These are phyloP conservation scores for Phaonia tiefii DNA, from an alignment of 2,888 invertebrate genomes.

Conservation along the genomic window DNA sequence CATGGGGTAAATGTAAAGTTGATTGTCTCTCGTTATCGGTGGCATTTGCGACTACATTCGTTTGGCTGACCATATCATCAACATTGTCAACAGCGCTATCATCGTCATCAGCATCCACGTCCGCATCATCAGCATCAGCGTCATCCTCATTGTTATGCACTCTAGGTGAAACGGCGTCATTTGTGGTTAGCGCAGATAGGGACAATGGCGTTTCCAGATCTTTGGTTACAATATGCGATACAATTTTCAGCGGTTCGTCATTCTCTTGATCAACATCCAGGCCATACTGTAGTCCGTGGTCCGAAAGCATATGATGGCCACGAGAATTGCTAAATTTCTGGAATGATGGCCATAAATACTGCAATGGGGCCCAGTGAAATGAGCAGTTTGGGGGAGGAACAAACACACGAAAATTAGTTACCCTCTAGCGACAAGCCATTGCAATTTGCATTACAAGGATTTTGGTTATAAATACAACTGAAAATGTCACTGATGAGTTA, in stretches of 20 bases:
- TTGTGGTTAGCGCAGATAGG: slow-evolving; percentile 31
- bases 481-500: background rate
- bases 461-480: background rate
- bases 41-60: slow-evolving; percentile 40
- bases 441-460: slow-evolving; percentile 5
- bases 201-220: slow-evolving; percentile 60
- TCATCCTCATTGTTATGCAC: slow-evolving; percentile 19
- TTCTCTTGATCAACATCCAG: slow-evolving; percentile 71
- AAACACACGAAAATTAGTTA: slow-evolving; percentile 12
- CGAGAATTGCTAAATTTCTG: slow-evolving; percentile 87
- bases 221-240: slow-evolving; percentile 70
- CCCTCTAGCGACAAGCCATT: background rate
- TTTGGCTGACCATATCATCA: slow-evolving; percentile 50
- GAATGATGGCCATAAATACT: slow-evolving; percentile 90
- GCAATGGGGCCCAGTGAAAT: slow-evolving; percentile 69
- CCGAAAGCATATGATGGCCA: slow-evolving; percentile 85
- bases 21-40: slow-evolving; percentile 52
- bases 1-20: slow-evolving; percentile 75
- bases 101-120: slow-evolving; percentile 34
- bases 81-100: slow-evolving; percentile 48
- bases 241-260: slow-evolving; percentile 45
- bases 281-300: slow-evolving; percentile 80
- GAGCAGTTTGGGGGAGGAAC: background rate
- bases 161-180: background rate
- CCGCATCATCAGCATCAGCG: slow-evolving; percentile 19